Evolutionary conservation across 2,113 vertebrate genomes (phyloP), one percentile per base, ranked within the genome.

Genomic region (Narcine bancroftii): DNA sequence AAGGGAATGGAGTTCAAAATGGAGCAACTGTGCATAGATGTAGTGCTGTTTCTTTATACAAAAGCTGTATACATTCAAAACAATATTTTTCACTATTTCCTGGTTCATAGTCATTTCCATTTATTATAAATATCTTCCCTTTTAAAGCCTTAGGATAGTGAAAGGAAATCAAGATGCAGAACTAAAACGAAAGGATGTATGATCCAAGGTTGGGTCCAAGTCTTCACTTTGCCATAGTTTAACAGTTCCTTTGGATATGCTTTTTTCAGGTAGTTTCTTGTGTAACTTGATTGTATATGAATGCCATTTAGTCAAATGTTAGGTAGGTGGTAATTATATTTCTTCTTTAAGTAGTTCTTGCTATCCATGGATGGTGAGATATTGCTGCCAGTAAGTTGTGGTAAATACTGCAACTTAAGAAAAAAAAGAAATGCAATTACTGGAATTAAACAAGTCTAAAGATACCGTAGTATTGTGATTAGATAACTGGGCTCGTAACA

Each of bases 291-390:
- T 69, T 53, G n/a, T 77, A 29, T 89, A 19, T 76, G 56, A 2
- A 69, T 56, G 50, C 33, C 24, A 33, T 50, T 36, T 73, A 7
- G 72, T 96, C 95, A 99, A 95, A 99, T 99, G 95, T 98, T 98
- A 3, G 98, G 98, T 3, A 99, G 97, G 87, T 95, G 97, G 92
- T 96, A 99, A 95, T 97, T 97, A 73, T 97, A 95, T 94, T 96
- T 98, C 93, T 95, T 96, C 91, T 93, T 97, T 94, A 95, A 97
- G 94, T 96, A 95, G 92, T 97, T 98, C 94, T 97, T 98, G 93
- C 94, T 96, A 92, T 99, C 97, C 96, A 97, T 73, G 33, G 96
- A 95, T 50, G 98, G 98, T 91, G 99, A 97, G 93, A 96, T 72
- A 6, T 95, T 96, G 89, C 96, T 97, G 93, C 95, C 94, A 19